Percentiles rank a stretch among this genome's conserved stretches.
These are phyloP conservation scores for Cotesia congregata DNA, from an alignment of 2,888 invertebrate genomes.

Conservation along the genomic window DNA sequence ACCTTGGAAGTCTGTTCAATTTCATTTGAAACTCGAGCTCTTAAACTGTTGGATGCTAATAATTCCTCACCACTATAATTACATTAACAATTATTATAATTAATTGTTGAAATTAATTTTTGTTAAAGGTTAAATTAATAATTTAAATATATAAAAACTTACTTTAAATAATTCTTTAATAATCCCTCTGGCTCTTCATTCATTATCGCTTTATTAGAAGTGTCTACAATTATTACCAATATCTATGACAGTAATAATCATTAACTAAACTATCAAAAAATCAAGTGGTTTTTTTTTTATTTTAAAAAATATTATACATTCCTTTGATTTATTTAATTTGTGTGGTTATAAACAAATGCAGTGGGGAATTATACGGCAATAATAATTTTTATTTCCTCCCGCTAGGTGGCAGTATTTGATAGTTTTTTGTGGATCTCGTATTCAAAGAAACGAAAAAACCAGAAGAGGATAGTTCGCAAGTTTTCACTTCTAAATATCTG, in stretches of 20 bases:
- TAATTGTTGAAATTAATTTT: neutral
- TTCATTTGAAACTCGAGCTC: slow-evolving; percentile 57
- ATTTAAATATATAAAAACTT: neutral
- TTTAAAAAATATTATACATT: neutral
- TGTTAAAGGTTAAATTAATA: neutral
- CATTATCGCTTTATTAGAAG: neutral
- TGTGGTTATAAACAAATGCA: neutral
- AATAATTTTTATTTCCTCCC: neutral
- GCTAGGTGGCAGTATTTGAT: neutral
- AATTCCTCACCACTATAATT: slow-evolving; percentile 60
- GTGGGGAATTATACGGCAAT: neutral
- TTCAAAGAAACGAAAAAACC: slow-evolving; percentile 79
- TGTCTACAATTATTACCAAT: neutral
- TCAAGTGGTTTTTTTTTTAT: neutral
- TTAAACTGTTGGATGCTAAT: slow-evolving; percentile 61
- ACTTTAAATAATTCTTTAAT: slow-evolving; percentile 25
- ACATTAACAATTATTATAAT: neutral
- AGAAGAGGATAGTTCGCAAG: slow-evolving; percentile 82
- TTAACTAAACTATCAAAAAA: neutral
- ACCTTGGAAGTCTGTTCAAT: slow-evolving; percentile 69
- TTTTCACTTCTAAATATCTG: slow-evolving; percentile 77
- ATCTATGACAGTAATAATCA: slow-evolving; percentile 35
- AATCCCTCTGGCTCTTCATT: slow-evolving; percentile 8
- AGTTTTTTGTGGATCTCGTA: slow-evolving; percentile 67
- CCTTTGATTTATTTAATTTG: neutral